Percentiles rank a stretch among this genome's conserved stretches.
Conservation (phyloP, 2,113 vertebrate genomes). For the Labrus mixtus region DNA sequence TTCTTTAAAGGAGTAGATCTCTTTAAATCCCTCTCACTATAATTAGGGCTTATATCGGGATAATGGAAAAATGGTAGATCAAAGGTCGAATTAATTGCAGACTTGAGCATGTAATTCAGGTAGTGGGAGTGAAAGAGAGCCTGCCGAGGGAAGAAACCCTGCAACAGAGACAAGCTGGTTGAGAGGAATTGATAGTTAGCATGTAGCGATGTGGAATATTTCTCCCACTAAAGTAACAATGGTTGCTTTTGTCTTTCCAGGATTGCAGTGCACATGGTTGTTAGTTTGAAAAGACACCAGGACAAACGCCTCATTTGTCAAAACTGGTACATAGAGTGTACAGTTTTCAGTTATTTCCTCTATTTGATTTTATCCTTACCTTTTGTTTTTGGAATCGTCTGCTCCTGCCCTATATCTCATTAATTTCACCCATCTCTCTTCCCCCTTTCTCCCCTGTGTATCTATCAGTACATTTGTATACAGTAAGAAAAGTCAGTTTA, state of each 20-base stretch:
- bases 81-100: conserved; percentile 75
- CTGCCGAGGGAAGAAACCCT: conserved; percentile 16
- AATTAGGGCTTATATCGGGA: conserved; percentile 77
- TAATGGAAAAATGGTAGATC: conserved; percentile 74
- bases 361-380: background rate
- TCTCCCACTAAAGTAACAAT: no score
- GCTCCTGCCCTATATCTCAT: no score
- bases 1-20: conserved; percentile 76
- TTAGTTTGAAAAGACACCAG: no score
- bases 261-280: background rate
- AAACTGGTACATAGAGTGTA: no score
- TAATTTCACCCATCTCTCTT: background rate
- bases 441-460: background rate
- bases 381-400: background rate
- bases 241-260: background rate
- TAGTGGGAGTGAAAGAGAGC: conserved; percentile 17
- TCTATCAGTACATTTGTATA: background rate
- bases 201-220: background rate
- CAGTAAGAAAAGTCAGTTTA: background rate
- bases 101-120: conserved; percentile 60
- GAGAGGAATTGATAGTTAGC: background rate
- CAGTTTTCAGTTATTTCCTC: no score
- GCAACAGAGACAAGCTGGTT: conserved; percentile 12
- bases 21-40: conserved; percentile 75
- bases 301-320: no score